Base-by-base conservation (phyloP, 2,113 vertebrate species). In the Centropristis striata region DNA sequence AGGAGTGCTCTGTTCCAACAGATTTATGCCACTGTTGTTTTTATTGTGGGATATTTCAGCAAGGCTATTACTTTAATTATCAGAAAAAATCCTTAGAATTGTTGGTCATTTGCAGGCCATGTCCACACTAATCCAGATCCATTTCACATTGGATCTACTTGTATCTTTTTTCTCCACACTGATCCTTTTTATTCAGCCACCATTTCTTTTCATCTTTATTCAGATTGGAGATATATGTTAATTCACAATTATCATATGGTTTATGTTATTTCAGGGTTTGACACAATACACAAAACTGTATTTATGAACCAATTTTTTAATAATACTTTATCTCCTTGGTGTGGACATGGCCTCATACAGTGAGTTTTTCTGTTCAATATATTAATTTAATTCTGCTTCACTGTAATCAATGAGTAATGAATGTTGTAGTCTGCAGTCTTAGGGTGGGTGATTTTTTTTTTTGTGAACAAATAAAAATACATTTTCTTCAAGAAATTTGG, bases 381-480 rank as follows among this genome's bases (percentile, higher is more conserved):
- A 71, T 60, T 4, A 42, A 32, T 44, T 46, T 41, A 4, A 5
- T 6, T 71, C 41, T 69, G 63, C 41, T 83, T 80, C 21, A 59
- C 37, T 79, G 46, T 79, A 71, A 47, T 61, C 11, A 21, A n/a
- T 61, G 13, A 44, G 28, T 79, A n/a, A 65, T 79, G 63, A 64
- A 50, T 83, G 36, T 47, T 76, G 50, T 77, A 28, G 28, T 77
- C 39, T 80, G 44, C n/a, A 12, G n/a, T 78, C 18, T 28, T 37
- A 39, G 36, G 14, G 13, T 71, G 66, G 47, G 25, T 68, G 46
- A 20, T 67, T 28, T 66, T 66, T 60, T 61, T 71, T 66, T 60
- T 61, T 71, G 42, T 84, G 65, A 70, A 72, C 66, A 28, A 81
- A 78, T 79, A 13, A 61, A 79, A 89, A 85, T 21, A 76, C 0